phyloP scores from a whole-genome alignment of 2,113 vertebrate genomes.

The Noturus placidus region DNA sequence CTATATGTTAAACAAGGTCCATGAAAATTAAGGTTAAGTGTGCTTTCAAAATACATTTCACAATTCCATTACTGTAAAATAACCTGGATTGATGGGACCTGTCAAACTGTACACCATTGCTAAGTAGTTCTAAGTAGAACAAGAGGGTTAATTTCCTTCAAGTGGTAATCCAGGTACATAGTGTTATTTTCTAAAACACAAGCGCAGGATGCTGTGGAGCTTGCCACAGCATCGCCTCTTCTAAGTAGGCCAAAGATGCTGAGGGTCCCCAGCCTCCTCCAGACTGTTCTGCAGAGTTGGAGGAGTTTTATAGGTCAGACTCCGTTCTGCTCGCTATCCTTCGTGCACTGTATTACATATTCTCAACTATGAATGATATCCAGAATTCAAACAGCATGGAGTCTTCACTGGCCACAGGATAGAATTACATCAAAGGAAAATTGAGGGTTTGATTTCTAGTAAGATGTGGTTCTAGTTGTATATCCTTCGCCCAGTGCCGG shows the following conservation, averaged over 20 bases:
- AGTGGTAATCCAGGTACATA: conserved; percentile 2
- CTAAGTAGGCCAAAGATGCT: conserved; percentile 59
- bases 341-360: conserved; percentile 23
- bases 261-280: conserved; percentile 29
- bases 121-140: neutral
- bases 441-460: neutral
- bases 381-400: neutral
- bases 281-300: conserved; percentile 30
- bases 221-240: conserved; percentile 31
- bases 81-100: neutral
- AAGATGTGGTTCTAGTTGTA: neutral
- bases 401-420: neutral
- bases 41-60: neutral
- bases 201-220: conserved; percentile 10
- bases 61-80: neutral
- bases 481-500: neutral
- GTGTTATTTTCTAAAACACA: conserved; percentile 7
- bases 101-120: neutral
- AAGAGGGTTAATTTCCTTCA: neutral
- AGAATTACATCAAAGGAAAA: neutral
- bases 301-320: conserved; percentile 50
- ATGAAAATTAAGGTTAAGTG: neutral
- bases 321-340: conserved; percentile 1
- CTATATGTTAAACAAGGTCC: neutral
- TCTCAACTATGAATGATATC: neutral